Evolutionary conservation across 2,888 invertebrate species (phyloP), one percentile per base, ranked within the genome.

Genomic region (Prenolepis imparis): DNA sequence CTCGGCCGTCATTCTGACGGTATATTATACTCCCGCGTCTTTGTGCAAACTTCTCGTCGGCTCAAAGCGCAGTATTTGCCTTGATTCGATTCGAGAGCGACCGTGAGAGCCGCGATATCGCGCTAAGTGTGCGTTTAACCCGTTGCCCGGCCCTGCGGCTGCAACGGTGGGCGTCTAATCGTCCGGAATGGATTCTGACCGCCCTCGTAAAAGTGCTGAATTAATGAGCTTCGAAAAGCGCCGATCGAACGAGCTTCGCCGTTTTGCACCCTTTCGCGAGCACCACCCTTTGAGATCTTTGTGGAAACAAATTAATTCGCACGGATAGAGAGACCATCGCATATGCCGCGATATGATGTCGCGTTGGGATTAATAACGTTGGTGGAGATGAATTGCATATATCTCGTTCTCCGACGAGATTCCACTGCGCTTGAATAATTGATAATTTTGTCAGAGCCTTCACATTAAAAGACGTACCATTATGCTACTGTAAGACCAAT

Each of bases 171-270:
- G 21, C 55, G 70, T 84, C 77, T 84, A 77, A 81, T 82, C 66
- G 57, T 57, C 18, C 48, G 83, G 64, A 86, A 84, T 80, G 80
- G 55, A 83, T 78, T 78, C 55, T 74, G 55, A 67, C 48, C 67
- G 66, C 44, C 63, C 68, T 44, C 61, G 63, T 59, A 83, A 85
- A 83, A 83, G 66, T 70, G 70, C 73, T 83, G 84, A 84, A 85
- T 85, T 85, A 73, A 84, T 72, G 64, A 80, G 57, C 55, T 78
- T 83, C 52, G 32, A 78, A 72, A 59, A 78, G 72, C 78, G 44
- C 8, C 72, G 32, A 78, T 78, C 57, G 72, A 77, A 75, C 52
- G 66, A 21, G 21, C 36, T 32, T 24, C 21, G 5, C 15, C 32
- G 55, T 59, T 78, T 78, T 59, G 36, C 44, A 70, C 44, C 44